Base-by-base conservation (phyloP, 2,113 vertebrate species). In the Orthonyx spaldingii region DNA sequence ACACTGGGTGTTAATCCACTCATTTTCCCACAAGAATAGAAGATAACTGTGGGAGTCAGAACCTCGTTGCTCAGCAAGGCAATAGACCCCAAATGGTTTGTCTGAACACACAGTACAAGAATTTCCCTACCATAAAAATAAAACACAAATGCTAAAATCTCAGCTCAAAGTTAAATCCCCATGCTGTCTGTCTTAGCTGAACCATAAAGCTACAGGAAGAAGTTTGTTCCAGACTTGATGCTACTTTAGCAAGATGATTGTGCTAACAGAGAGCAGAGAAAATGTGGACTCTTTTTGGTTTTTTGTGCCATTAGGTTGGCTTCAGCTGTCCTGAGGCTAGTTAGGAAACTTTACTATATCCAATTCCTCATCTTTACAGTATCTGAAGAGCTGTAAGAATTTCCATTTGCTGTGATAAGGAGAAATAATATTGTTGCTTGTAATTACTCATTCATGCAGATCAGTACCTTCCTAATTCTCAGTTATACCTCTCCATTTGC, bases 251-350 rank as follows among this genome's bases (percentile, higher is more conserved):
- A 44, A 61, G 53, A 12, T 52, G 63, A 59, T 56, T 60, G 21
- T 39, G 39, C 23, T 80, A 69, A 65, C 35, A 90, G 78, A 65
- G 13, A 91, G 15, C 35, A 44, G 28, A 69, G 17, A 33, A 82
- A 66, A 64, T 0, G 0, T 16, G 30, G 44, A 35, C 6, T 41
- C 37, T 52, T 72, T 72, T 16, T 7, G 17, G 21, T 11, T 33
- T 82, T 35, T 50, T 28, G 4, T 85, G 27, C 60, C 60, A 42
- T 60, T 69, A 71, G n/a, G 28, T 64, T 91, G 49, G 47, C 69
- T 93, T 91, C 52, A 74, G 56, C 55, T 91, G n/a, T 80, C 92
- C n/a, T 68, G 72, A 55, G 79, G 80, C 79, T 94, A 81, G 95
- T 89, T 92, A 84, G n/a, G 76, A 94, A 89, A 81, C 59, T 59